Conservation (phyloP, 2,888 invertebrate species). For the Tiphia femorata region DNA sequence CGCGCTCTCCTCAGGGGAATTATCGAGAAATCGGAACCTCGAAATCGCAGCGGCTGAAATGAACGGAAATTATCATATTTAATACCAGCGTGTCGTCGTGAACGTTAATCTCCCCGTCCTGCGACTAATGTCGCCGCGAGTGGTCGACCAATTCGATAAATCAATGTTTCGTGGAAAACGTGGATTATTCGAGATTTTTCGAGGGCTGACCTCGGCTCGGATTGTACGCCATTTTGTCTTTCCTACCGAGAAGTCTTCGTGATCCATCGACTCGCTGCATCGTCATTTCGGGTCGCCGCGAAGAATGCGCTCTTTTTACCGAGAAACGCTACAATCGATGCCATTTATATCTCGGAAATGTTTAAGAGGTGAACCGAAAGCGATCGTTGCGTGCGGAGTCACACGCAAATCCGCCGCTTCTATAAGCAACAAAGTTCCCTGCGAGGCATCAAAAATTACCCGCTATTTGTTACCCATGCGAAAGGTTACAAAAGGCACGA, state of each 20-base stretch:
- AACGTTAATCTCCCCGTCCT: slow-evolving; percentile 40
- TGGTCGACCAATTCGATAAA: slow-evolving; percentile 27
- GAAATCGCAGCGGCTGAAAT: background rate
- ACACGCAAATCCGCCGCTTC: no score
- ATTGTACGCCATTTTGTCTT: slow-evolving; percentile 7
- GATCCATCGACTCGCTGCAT: background rate
- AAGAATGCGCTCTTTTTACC: no score
- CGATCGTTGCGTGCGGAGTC: no score
- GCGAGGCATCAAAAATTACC: no score
- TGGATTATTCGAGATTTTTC: slow-evolving; percentile 24
- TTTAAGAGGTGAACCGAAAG: no score
- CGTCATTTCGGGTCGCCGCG: background rate
- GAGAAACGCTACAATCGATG: no score
- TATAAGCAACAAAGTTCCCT: no score
- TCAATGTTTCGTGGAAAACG: slow-evolving; percentile 35
- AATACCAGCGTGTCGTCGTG: slow-evolving; percentile 46
- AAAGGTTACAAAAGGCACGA: no score
- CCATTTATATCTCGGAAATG: no score
- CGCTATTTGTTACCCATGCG: no score
- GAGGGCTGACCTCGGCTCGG: slow-evolving; percentile 10
- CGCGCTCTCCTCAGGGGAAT: background rate
- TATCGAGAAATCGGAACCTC: background rate
- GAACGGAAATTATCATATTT: slow-evolving; percentile 46
- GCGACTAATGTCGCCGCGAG: slow-evolving; percentile 33
- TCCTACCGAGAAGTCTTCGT: background rate